Base-by-base conservation (phyloP, 1,140 invertebrate species). In the Bombus huntii region DNA sequence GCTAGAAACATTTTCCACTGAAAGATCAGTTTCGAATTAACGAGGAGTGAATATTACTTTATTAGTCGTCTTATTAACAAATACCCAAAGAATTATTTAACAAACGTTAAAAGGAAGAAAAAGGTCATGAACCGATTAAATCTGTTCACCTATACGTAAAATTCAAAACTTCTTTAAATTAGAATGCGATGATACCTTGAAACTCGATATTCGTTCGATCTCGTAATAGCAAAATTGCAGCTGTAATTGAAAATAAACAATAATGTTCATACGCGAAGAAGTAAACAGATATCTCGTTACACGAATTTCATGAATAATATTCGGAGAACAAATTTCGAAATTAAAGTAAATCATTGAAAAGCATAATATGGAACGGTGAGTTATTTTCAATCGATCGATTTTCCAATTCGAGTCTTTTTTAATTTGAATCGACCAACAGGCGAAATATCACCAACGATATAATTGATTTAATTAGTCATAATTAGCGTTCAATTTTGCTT, bases 1-100 rank as follows among this genome's bases (percentile, higher is more conserved):
- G 28, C 77, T 42, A 15, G 65, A 28, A 53, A 34, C 42, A 80
- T 85, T 79, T 72, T 84, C 82, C 39, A 59, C 34, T 1, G 13
- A 22, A 47, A 70, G 57, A 79, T 79, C 57, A 57, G 53, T 42
- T 78, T 28, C 34, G 31, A 79, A n/a, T 8, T 71, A 70, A 22
- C 53, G 53, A 15, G n/a, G 28, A 59, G 15, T 66, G 42, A 74
- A 42, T 44, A 47, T 42, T 53, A 28, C 15, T 42, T 53, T 59
- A 57, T 79, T 28, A 22, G 31, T 5, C 53, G 10, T 39, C 25
- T 34, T 25, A 31, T 10, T 37, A 44, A 31, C 18, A n/a, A 73
- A 18, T 65, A 65, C 15, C 62, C 12, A 31, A 31, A 31, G 15
- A n/a, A 31, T 31, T 66, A 66, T 15, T n/a, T 31, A 66, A 31